These are phyloP conservation scores for Drosophila greeni DNA, from an alignment of 2,888 invertebrate species.

Conservation along the genomic window DNA sequence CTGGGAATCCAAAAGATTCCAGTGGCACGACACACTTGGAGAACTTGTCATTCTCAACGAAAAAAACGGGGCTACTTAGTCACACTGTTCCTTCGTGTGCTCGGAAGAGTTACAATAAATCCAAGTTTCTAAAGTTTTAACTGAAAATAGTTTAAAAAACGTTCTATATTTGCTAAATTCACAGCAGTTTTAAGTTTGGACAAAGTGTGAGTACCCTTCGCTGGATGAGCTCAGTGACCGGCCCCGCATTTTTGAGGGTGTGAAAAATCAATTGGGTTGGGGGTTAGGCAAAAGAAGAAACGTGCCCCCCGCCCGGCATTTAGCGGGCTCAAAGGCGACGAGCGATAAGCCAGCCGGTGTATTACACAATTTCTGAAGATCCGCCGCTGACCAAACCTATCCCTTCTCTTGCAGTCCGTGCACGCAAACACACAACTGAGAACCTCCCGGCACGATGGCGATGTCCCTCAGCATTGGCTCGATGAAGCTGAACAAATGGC, in stretches of 20 bases:
- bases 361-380: conserved; percentile 59
- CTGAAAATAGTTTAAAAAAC: conserved; percentile 48
- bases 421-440: conserved; percentile 25
- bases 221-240: too few species aligned
- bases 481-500: conserved; percentile 84
- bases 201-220: conserved; percentile 49
- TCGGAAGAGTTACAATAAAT: conserved; percentile 35
- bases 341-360: conserved; percentile 47
- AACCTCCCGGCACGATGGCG: conserved; percentile 49
- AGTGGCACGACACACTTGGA: background rate
- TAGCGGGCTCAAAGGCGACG: conserved; percentile 39
- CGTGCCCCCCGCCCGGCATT: conserved; percentile 47
- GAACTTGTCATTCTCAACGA: background rate
- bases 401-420: conserved; percentile 45
- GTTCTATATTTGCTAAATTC: conserved; percentile 62
- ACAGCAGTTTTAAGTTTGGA: conserved; percentile 56
- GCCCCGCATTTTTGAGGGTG: conserved; percentile 3
- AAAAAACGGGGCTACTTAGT: conserved; percentile 4
- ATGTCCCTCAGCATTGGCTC: conserved; percentile 70
- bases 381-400: conserved; percentile 2
- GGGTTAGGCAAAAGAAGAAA: conserved; percentile 27
- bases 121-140: conserved; percentile 47
- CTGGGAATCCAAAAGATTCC: background rate
- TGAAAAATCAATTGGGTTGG: conserved; percentile 45
- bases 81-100: conserved; percentile 25